These are phyloP conservation scores for Heterodera schachtii DNA, from an alignment of 1,140 invertebrate genomes.

Conservation along the genomic window DNA sequence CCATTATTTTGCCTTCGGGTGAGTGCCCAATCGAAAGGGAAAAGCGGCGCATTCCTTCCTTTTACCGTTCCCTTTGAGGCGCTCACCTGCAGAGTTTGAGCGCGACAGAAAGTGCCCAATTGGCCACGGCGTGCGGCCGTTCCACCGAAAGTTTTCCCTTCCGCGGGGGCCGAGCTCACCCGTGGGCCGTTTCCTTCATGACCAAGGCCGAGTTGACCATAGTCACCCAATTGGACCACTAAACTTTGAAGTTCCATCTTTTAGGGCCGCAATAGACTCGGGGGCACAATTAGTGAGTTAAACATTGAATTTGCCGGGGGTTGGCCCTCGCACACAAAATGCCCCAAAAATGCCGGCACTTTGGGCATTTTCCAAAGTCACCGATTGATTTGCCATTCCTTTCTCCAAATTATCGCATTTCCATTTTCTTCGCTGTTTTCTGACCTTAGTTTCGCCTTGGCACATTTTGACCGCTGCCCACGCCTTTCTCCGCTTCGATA, in stretches of 20 bases:
- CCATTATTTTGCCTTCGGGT: slow-evolving; percentile 16
- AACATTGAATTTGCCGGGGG: background rate
- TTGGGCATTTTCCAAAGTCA: too few relatives aligned
- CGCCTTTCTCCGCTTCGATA: slow-evolving; percentile 39
- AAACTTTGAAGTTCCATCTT: background rate
- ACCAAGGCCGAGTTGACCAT: slow-evolving; percentile 17
- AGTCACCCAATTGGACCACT: background rate
- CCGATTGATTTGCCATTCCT: too few relatives aligned
- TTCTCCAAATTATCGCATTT: background rate
- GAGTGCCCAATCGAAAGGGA: background rate
- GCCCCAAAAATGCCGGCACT: too few relatives aligned
- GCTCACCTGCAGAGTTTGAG: slow-evolving; percentile 5
- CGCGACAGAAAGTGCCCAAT: background rate
- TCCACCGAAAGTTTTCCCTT: slow-evolving; percentile 11
- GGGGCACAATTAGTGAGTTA: slow-evolving; percentile 26
- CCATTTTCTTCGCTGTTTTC: background rate
- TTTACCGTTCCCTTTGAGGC: slow-evolving; percentile 9
- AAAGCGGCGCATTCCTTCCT: background rate
- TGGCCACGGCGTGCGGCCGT: slow-evolving; percentile 12
- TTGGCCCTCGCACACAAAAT: background rate
- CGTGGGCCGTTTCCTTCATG: slow-evolving; percentile 39
- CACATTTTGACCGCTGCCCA: slow-evolving; percentile 39
- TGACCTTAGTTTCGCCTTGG: slow-evolving; percentile 24
- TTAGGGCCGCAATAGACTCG: slow-evolving; percentile 32
- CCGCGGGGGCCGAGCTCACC: slow-evolving; percentile 8